Evolutionary conservation across 2,113 vertebrate genomes (phyloP), one percentile per base, ranked within the genome.

Genomic region (Sphaerodactylus townsendi): DNA sequence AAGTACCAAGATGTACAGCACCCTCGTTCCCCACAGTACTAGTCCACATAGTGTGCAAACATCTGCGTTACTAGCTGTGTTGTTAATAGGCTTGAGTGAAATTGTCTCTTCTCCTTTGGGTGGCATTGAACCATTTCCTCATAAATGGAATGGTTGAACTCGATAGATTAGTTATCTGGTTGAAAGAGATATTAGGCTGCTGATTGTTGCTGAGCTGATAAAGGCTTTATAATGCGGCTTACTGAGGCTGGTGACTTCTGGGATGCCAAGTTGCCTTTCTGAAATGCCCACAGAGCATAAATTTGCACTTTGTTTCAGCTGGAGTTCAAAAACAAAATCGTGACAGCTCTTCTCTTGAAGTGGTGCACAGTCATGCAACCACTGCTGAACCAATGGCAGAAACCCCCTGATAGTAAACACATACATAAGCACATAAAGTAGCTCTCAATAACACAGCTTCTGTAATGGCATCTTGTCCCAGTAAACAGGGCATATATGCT

Each of bases 31-130:
- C 13, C 23, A 8, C 86, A 88, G 72, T 73, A 83, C 86, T 77
- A 77, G 53, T 50, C 82, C 90, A 10, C 37, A 64, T 72, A 73
- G 25, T 72, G 76, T 88, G 82, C 66, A 84, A 84, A 84, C 86
- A 90, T 85, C 88, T 92, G 83, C 84, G 71, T 70, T 81, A 74
- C 88, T 86, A 88, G 39, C 81, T 90, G n/a, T 82, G 4, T 0
- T 50, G 82, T 82, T 90, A 88, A 79, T 56, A 89, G 70, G 48
- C 59, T 77, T 72, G 75, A 87, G 41, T 80, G 56, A 83, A 89
- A 92, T 71, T 76, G 13, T 85, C 35, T 78, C 19, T 48, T 91
- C 39, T 88, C n/a, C 39, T 50, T 50, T n/a, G 91, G 28, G 86
- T 78, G 19, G 48, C 35, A 62, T n/a, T 68, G 30, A 72, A 87